phyloP scores from a whole-genome alignment of 1,140 invertebrate species.

The Teleogryllus occipitalis region DNA sequence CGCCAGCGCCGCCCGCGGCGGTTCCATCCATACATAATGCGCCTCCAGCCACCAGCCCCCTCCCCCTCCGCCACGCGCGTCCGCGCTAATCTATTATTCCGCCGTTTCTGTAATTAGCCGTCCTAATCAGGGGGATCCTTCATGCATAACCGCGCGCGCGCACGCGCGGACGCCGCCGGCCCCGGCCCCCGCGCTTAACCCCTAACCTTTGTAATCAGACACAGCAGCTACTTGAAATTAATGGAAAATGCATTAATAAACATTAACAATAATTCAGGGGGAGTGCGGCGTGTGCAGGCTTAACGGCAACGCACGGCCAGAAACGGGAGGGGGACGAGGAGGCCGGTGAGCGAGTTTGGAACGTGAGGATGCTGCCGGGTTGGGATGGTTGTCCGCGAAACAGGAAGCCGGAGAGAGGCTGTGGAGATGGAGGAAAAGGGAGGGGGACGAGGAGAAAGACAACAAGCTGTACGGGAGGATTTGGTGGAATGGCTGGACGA shows the following conservation, averaged over 20 bases:
- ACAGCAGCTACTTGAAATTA: neutral
- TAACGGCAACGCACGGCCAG: neutral
- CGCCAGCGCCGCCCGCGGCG: too few species aligned
- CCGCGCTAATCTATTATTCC: neutral
- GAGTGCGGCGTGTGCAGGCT: neutral
- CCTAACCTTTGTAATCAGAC: slow-evolving; percentile 1
- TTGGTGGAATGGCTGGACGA: too few species aligned
- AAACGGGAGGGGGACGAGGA: too few species aligned
- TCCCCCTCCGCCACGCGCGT: neutral
- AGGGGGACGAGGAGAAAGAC: too few species aligned
- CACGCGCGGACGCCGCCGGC: neutral
- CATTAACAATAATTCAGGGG: neutral
- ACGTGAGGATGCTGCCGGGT: too few species aligned
- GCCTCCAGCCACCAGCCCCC: too few species aligned
- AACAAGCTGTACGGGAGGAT: too few species aligned
- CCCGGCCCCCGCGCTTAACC: neutral
- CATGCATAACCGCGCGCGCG: neutral
- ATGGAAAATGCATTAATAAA: slow-evolving; percentile 2
- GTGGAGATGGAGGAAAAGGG: too few species aligned
- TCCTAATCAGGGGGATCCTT: neutral
- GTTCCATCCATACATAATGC: too few species aligned
- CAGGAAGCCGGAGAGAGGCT: too few species aligned
- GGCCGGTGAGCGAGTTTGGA: too few species aligned
- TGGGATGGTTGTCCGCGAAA: too few species aligned
- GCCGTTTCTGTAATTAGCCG: neutral